Percentiles rank a stretch among this genome's conserved stretches.
phyloP scores from a whole-genome alignment of 1,140 invertebrate species.

The Cephus cinctus region DNA sequence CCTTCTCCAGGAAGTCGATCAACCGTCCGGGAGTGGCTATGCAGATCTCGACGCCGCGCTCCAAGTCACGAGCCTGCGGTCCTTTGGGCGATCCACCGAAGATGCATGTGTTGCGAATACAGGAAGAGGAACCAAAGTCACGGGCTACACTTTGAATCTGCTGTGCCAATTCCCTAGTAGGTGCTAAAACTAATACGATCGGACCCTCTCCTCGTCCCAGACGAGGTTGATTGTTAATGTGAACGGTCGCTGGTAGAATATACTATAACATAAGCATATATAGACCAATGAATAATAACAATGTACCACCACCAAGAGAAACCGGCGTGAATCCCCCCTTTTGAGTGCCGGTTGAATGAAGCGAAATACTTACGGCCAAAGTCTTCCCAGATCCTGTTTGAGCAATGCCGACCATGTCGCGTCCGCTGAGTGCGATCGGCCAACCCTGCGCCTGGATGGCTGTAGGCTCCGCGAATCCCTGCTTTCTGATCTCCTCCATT shows the following conservation, averaged over 20 bases:
- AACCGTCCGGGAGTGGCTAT: constrained; percentile 96
- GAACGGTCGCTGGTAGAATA: constrained; percentile 77
- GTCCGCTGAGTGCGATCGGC: constrained; percentile 89
- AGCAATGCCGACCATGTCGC: constrained; percentile 93
- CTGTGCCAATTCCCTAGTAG: constrained; percentile 94
- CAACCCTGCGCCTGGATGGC: constrained; percentile 87
- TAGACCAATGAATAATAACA: neutral
- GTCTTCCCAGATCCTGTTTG: constrained; percentile 94
- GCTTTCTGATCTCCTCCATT: constrained; percentile 77
- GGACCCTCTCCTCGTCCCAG: constrained; percentile 82
- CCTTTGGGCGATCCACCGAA: constrained; percentile 97
- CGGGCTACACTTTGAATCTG: constrained; percentile 95
- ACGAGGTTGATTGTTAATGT: constrained; percentile 72
- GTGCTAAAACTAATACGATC: constrained; percentile 89
- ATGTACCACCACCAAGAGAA: neutral
- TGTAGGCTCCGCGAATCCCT: constrained; percentile 81
- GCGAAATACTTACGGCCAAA: constrained; percentile 58
- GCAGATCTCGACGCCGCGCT: constrained; percentile 88
- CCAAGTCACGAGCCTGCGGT: constrained; percentile 88
- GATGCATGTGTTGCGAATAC: constrained; percentile 89
- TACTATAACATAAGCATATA: constrained; percentile 53
- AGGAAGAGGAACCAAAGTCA: constrained; percentile 81
- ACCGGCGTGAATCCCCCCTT: neutral
- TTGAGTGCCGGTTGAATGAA: neutral
- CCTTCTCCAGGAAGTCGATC: constrained; percentile 94